phyloP scores from a whole-genome alignment of 2,888 invertebrate genomes.

The Nematopogon swammerdamellus region DNA sequence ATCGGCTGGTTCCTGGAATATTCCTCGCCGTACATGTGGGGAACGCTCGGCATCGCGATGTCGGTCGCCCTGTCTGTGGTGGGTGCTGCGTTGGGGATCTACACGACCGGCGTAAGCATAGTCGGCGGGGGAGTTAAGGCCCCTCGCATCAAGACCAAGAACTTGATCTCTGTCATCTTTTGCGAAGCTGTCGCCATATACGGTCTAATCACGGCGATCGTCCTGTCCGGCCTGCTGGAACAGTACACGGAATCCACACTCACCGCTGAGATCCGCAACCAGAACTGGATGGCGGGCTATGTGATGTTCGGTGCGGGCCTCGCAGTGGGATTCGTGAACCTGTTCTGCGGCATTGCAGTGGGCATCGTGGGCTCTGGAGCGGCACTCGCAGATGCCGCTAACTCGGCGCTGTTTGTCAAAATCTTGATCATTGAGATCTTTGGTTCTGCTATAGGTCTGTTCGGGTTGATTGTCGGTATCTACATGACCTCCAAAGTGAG shows the following conservation, averaged over 20 bases:
- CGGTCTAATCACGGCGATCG: slow-evolving; percentile 93
- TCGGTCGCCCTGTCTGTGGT: slow-evolving; percentile 86
- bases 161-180: slow-evolving; percentile 92
- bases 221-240: slow-evolving; percentile 72
- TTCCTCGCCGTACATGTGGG: slow-evolving; percentile 89
- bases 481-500: slow-evolving; percentile 70
- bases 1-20: slow-evolving; percentile 76
- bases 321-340: slow-evolving; percentile 83
- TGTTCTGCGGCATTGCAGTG: slow-evolving; percentile 82
- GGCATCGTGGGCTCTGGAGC: slow-evolving; percentile 96
- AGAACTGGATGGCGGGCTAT: slow-evolving; percentile 74
- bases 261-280: slow-evolving; percentile 36
- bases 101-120: slow-evolving; percentile 86
- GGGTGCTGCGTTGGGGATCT: slow-evolving; percentile 90
- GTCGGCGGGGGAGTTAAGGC: slow-evolving; percentile 91
- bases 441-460: slow-evolving; percentile 91
- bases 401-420: slow-evolving; percentile 86
- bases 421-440: slow-evolving; percentile 94
- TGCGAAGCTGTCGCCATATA: slow-evolving; percentile 97
- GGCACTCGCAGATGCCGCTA: slow-evolving; percentile 92
- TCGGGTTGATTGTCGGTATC: slow-evolving; percentile 91
- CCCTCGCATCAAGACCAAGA: slow-evolving; percentile 91
- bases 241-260: slow-evolving; percentile 47
- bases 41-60: slow-evolving; percentile 76
- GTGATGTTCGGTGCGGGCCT: slow-evolving; percentile 89